Evolutionary conservation across 2,797 vertebrate genomes (phyloP), one percentile per base, ranked within the genome.

Genomic region (Melanogrammus aeglefinus): DNA sequence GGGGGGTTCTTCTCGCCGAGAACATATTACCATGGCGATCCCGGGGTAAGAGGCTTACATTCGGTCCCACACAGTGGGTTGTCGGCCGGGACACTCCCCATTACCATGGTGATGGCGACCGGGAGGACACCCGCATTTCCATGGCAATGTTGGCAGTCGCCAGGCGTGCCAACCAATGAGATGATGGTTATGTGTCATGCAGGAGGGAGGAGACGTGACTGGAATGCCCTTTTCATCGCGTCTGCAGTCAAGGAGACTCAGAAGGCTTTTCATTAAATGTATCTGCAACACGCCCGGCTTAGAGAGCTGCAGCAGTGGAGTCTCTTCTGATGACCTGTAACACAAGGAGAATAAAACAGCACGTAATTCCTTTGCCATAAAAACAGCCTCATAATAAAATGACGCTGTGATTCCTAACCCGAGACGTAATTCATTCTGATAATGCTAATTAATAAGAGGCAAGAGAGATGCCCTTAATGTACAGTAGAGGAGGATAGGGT

Each of bases 1-100:
- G 71, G 83, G 78, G 35, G 75, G 80, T 81, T 79, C 81, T 88
- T 91, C 70, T 85, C 78, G 74, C 86, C 77, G 78, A 86, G 71
- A 86, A 86, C 87, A 85, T 80, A 93, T 92, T 91, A 86, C 92
- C 91, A 91, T 93, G 89, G 91, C 88, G 90, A 93, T 93, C 88
- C 83, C 88, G 91, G 88, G 90, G n/a, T 92, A 93, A 93, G 92
- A 93, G 90, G 92, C 91, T 93, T 93, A 93, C 89, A 90, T 91
- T 91, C 77, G 85, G 85, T 86, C 91, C 91, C 91, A 92, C 93
- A 91, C 83, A 89, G 91, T 86, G 89, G 87, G 91, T 93, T 93
- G 91, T 92, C 90, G 88, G 6, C 88, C n/a, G 91, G 92, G 91
- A 92, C 92, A 93, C 92, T 93, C 91, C 47, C 92, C 92, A 93